Percentiles rank a stretch among this genome's conserved stretches.
Conservation (phyloP, 2,113 vertebrate genomes). For the Labrus mixtus region DNA sequence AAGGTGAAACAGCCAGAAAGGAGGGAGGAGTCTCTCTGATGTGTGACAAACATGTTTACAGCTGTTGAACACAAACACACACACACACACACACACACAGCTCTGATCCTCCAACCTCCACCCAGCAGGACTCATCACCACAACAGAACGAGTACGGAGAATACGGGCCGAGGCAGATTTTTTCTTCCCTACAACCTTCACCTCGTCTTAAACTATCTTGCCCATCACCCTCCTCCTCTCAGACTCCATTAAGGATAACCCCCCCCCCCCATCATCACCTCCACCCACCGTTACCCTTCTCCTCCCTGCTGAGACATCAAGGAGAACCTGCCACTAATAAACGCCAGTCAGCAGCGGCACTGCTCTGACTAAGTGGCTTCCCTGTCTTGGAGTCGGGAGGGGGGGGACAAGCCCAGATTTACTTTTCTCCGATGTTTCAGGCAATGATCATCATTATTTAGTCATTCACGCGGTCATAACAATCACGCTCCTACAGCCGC, state of each 20-base stretch:
- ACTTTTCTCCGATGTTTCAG: slow-evolving; percentile 21
- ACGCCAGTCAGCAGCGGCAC: slow-evolving; percentile 46
- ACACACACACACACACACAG: slow-evolving; percentile 17
- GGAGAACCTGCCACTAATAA: slow-evolving; percentile 62
- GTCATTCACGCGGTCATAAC: slow-evolving; percentile 28
- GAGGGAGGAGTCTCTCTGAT: neutral
- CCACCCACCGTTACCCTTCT: slow-evolving; percentile 69
- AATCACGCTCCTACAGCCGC: slow-evolving; percentile 36
- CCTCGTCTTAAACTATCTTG: slow-evolving; percentile 68
- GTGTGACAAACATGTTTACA: slow-evolving; percentile 36
- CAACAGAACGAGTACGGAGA: slow-evolving; percentile 45
- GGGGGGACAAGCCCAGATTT: neutral
- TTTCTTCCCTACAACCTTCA: slow-evolving; percentile 52
- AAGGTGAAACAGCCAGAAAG: too few relatives aligned
- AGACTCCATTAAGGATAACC: slow-evolving; percentile 61
- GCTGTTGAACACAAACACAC: neutral
- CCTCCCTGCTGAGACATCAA: slow-evolving; percentile 66
- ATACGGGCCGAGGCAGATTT: slow-evolving; percentile 3
- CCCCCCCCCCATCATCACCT: slow-evolving; percentile 57
- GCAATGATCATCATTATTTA: slow-evolving; percentile 52
- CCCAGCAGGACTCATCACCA: slow-evolving; percentile 68
- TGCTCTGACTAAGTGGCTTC: slow-evolving; percentile 33
- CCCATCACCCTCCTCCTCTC: slow-evolving; percentile 29
- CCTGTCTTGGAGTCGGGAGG: neutral
- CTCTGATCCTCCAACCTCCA: slow-evolving; percentile 38